These are phyloP conservation scores for Falcunculus frontatus DNA, from an alignment of 2,113 vertebrate species.

Conservation along the genomic window DNA sequence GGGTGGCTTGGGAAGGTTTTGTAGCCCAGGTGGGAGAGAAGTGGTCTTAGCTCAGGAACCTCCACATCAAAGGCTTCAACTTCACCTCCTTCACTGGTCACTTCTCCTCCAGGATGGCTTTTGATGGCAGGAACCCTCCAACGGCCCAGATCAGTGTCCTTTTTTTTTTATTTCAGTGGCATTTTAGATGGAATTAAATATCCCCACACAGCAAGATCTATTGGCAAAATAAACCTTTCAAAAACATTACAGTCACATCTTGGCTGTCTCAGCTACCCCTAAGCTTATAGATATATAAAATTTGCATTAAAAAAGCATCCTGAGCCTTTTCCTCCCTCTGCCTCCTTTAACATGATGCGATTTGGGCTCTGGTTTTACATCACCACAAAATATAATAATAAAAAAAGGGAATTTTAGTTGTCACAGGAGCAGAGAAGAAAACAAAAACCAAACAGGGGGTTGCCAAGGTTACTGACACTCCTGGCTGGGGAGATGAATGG, in stretches of 20 bases:
- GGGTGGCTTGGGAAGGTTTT: background rate
- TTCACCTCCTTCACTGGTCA: background rate
- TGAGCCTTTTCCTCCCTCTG: background rate
- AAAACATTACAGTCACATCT: background rate
- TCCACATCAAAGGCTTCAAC: background rate
- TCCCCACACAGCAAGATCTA: background rate
- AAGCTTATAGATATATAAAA: background rate
- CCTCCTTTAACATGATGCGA: background rate
- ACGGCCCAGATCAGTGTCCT: background rate
- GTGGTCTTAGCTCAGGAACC: background rate
- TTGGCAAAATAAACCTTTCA: background rate
- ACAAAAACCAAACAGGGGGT: background rate
- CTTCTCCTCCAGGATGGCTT: background rate
- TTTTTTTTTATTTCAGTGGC: background rate
- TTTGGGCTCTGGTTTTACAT: background rate
- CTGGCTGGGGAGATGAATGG: background rate
- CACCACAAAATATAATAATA: no score
- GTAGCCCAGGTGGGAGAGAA: background rate
- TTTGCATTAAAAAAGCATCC: background rate
- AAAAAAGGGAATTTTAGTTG: background rate
- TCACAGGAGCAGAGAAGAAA: background rate
- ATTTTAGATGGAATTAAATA: background rate
- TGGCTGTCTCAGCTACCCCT: background rate
- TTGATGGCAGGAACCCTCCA: background rate
- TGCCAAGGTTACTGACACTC: slow-evolving; percentile 39